Conservation (phyloP, 2,888 invertebrate genomes). For the Drosophila subquinaria region DNA sequence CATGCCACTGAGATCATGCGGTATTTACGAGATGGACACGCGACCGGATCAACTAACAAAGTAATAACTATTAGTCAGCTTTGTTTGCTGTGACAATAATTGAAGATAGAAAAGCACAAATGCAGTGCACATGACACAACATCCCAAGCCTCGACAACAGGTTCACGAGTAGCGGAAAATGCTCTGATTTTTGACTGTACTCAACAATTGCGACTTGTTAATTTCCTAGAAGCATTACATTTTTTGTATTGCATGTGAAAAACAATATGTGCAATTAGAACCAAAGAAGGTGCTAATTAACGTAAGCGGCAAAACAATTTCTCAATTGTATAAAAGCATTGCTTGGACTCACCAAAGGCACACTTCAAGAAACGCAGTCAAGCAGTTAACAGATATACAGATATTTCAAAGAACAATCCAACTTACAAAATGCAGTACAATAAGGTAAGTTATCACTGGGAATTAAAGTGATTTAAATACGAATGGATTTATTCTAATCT, state of each 20-base stretch:
- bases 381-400: slow-evolving; percentile 27
- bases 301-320: slow-evolving; percentile 33
- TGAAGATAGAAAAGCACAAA: slow-evolving; percentile 23
- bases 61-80: slow-evolving; percentile 51
- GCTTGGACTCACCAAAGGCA: slow-evolving; percentile 18
- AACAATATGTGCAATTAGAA: slow-evolving; percentile 67
- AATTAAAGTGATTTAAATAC: background rate
- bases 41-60: slow-evolving; percentile 49
- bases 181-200: slow-evolving; percentile 35
- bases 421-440: slow-evolving; percentile 42
- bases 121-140: slow-evolving; percentile 61
- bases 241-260: slow-evolving; percentile 49
- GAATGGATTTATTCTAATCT: slow-evolving; percentile 3
- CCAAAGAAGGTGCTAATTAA: slow-evolving; percentile 55
- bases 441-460: slow-evolving; percentile 47
- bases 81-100: slow-evolving; percentile 38
- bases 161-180: slow-evolving; percentile 42
- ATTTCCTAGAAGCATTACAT: slow-evolving; percentile 50
- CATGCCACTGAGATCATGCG: slow-evolving; percentile 58
- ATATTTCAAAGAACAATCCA: slow-evolving; percentile 1
- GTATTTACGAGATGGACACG: slow-evolving; percentile 59
- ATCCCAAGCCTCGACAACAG: slow-evolving; percentile 25
- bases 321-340: slow-evolving; percentile 65
- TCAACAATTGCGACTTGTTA: slow-evolving; percentile 43
- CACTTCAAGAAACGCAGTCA: slow-evolving; percentile 44